Base-by-base conservation (phyloP, 30 jellyfish, hydroid and myxozoan genomes). In the Aurelia sp. region DNA sequence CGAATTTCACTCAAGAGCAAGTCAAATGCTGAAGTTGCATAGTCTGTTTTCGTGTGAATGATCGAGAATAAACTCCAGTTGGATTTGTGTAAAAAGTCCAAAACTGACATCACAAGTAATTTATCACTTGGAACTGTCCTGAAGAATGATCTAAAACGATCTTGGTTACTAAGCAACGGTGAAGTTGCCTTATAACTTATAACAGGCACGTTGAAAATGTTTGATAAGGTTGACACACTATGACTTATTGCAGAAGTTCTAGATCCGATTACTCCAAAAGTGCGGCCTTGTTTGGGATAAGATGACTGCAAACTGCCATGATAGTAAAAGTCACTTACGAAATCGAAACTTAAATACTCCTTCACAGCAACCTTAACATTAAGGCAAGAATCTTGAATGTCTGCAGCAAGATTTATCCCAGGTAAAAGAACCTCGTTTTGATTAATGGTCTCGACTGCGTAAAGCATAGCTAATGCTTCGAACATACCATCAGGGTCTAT, bases 81-180 rank as follows among this genome's bases (percentile, higher is more conserved):
- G 4, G 64, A 75, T 15, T 41, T 52, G 41, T 67, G 57, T 2
- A 90, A 65, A 9, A 84, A 53, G 9, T 78, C 88, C 21, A 57
- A 6, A 20, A 90, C 19, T 40, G 79, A 80, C 67, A 67, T 52
- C 15, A 87, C 72, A 57, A 83, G 59, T 57, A 90, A 63, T 10
- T 47, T 33, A 50, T 90, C 97, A 52, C 57, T 82, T 2, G 97
- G 97, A 31, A 77, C 90, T 31, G 97, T 90, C 30, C 97, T 65
- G n/a, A 72, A 63, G 67, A 90, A 90, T 78, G 91, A 63, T 19
- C 70, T 69, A 63, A 72, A 90, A 27, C 91, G 78, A 30, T 57
- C 74, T 18, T 75, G 68, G 69, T 90, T 74, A 48, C 91, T 75
- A 27, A 90, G 84, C 48, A 79, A 35, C 10, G 91, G 66, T 21